Evolutionary conservation across 1,140 invertebrate genomes (phyloP), one percentile per base, ranked within the genome.

Genomic region (Nylanderia fulva): DNA sequence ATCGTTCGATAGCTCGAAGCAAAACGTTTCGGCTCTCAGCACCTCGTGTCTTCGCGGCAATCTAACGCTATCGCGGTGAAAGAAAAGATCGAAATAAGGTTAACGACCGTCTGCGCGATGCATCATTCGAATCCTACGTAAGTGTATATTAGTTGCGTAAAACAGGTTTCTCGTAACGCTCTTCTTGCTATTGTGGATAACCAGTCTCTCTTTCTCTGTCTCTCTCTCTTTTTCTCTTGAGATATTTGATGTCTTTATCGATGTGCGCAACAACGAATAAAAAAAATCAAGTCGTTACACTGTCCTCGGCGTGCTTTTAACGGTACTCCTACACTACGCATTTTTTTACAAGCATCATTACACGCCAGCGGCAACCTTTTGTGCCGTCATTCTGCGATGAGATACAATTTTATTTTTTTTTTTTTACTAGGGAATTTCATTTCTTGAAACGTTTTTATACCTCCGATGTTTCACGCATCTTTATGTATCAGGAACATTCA

Each of bases 201-300:
- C 42, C 58, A 76, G 80, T 72, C 52, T 71, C 66, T 21, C 52
- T n/a, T n/a, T n/a, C n/a, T n/a, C n/a, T n/a, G n/a, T n/a, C n/a
- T n/a, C n/a, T n/a, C n/a, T n/a, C n/a, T n/a, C n/a, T n/a, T n/a
- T n/a, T n/a, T n/a, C n/a, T n/a, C n/a, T n/a, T n/a, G 24, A 13
- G 66, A 72, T 82, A 71, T 82, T 72, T 72, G 77, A 82, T 68
- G 39, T 82, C 77, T 82, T 58, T 72, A 82, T 82, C 77, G 52
- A 52, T 48, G 36, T 27, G 56, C 52, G 64, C 42, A 15, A 21
- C 24, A 6, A 13, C 48, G 18, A 36, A 15, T 24, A 77, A 77
- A 79, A 77, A 79, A 68, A 68, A 39, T 71, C 36, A 33, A 72
- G 27, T 79, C 45, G 36, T 79, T 68, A 79, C 48, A 68, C 52